These are phyloP conservation scores for Ondatra zibethicus DNA, from an alignment of 2,113 vertebrate species.

Conservation along the genomic window DNA sequence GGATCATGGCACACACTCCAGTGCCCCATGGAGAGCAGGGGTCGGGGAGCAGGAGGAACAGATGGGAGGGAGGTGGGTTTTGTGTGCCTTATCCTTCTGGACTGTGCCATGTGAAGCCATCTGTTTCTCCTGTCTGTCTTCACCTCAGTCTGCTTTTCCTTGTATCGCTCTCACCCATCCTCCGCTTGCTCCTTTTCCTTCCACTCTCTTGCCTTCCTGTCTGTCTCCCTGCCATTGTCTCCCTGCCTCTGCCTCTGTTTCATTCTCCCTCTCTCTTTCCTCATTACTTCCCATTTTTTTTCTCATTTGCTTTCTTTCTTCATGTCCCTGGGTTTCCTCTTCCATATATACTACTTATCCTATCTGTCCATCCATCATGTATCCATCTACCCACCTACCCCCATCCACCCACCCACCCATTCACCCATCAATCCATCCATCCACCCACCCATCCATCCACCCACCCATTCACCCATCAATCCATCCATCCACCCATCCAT, in stretches of 20 bases:
- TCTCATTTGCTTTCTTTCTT: neutral
- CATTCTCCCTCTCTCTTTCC: neutral
- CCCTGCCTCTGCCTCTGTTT: neutral
- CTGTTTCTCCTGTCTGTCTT: neutral
- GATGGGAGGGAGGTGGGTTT: neutral
- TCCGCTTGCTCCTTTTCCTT: neutral
- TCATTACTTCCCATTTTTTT: neutral
- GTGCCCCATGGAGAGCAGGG: neutral
- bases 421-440: too few relatives aligned
- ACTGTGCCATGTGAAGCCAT: neutral
- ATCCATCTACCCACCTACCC: neutral
- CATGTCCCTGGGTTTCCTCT: neutral
- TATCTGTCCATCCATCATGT: neutral
- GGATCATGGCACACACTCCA: neutral
- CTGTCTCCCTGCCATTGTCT: neutral
- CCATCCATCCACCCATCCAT: neutral
- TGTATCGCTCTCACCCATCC: rapidly evolving
- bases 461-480: too few relatives aligned
- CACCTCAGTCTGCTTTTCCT: neutral
- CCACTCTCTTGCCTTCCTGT: too few relatives aligned
- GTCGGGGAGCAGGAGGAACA: neutral
- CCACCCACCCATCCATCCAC: neutral
- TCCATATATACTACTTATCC: neutral
- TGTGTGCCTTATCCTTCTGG: neutral
- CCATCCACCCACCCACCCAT: too few relatives aligned